Percentiles rank a stretch among this genome's conserved stretches.
Conservation (phyloP, 2,888 invertebrate species). For the Coleophora flavipennella region DNA sequence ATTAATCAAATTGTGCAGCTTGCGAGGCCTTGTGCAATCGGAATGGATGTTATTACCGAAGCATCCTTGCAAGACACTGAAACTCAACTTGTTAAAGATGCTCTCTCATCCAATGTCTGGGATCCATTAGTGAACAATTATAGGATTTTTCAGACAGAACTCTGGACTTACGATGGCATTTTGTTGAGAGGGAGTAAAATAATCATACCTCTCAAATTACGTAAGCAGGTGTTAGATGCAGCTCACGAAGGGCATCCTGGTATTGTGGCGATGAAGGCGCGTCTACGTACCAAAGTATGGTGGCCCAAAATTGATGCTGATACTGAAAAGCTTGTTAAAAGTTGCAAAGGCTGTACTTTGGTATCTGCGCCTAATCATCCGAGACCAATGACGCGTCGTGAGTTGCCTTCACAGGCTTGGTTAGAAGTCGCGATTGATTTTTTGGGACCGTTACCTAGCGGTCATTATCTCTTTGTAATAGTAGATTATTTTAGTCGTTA, state of each 20-base stretch:
- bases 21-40: conserved; percentile 6
- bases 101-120: background rate
- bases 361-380: conserved; percentile 9
- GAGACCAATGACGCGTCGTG: conserved; percentile 5
- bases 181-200: background rate
- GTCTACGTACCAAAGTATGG: conserved; percentile 14
- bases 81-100: background rate
- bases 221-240: conserved; percentile 13
- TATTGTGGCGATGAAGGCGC: no score
- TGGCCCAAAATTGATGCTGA: conserved; percentile 13
- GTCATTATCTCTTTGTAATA: conserved; percentile 5
- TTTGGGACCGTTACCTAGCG: conserved; percentile 13
- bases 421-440: conserved; percentile 18
- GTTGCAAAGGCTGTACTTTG: conserved; percentile 10
- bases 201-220: background rate
- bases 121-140: background rate
- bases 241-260: no score
- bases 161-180: conserved; percentile 16
- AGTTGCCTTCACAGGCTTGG: conserved; percentile 6
- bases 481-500: conserved; percentile 7
- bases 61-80: conserved; percentile 3
- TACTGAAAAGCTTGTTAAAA: no score
- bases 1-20: conserved; percentile 8
- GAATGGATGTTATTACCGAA: conserved; percentile 6
- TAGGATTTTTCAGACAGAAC: conserved; percentile 14